Evolutionary conservation across 2,888 invertebrate species (phyloP).

Genomic region (Bibio marci): DNA sequence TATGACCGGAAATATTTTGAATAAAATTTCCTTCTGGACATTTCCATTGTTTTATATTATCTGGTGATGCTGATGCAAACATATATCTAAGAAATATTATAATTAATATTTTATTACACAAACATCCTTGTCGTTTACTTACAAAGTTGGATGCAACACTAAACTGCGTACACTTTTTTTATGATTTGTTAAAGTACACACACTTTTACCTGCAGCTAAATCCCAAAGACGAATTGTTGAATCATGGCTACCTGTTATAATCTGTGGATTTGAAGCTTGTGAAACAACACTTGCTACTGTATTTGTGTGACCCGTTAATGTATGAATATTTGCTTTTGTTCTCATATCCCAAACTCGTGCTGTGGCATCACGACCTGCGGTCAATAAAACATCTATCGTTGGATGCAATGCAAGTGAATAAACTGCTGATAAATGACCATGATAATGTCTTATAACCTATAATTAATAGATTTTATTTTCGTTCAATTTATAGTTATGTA

Average conservation of each 20-base stretch:
- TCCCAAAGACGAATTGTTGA: slow-evolving; percentile 97
- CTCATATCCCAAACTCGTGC: slow-evolving; percentile 98
- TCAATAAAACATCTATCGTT: slow-evolving; percentile 82
- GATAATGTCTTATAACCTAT: slow-evolving; percentile 90
- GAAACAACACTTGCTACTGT: slow-evolving; percentile 90
- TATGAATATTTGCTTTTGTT: slow-evolving; percentile 96
- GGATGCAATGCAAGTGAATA: slow-evolving; percentile 90
- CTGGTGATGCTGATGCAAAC: slow-evolving; percentile 95
- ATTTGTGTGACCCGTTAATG: slow-evolving; percentile 88
- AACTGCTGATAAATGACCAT: slow-evolving; percentile 94
- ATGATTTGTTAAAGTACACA: slow-evolving; percentile 92
- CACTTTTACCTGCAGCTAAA: slow-evolving; percentile 84
- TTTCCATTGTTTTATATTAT: slow-evolving; percentile 98
- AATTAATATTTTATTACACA: slow-evolving; percentile 6
- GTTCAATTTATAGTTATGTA: not conserved
- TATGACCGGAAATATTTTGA: slow-evolving; percentile 92
- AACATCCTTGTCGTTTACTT: slow-evolving; percentile 13
- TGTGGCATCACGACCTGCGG: slow-evolving; percentile 89
- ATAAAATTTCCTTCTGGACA: slow-evolving; percentile 96
- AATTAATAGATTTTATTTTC: slow-evolving; percentile 9
- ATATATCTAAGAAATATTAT: slow-evolving; percentile 43
- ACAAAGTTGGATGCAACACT: slow-evolving; percentile 56
- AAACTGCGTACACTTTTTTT: slow-evolving; percentile 85
- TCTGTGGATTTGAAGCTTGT: slow-evolving; percentile 87
- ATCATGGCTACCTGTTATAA: slow-evolving; percentile 88